phyloP scores from a whole-genome alignment of 2,113 vertebrate genomes.

The Panthera leo region DNA sequence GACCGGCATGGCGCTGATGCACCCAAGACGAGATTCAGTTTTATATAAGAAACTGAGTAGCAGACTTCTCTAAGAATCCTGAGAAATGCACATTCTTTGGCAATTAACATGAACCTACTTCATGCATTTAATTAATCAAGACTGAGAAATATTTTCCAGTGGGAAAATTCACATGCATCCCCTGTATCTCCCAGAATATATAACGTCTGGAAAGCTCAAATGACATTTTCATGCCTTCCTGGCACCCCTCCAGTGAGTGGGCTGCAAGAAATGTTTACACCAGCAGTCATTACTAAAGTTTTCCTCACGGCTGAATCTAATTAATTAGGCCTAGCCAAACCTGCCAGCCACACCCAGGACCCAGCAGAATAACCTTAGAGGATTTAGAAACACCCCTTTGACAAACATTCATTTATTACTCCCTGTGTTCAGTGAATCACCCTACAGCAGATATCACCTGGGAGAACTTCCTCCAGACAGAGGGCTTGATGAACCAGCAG shows the following conservation, averaged over 20 bases:
- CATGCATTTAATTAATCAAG: background rate
- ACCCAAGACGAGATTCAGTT: background rate
- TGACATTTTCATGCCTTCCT: background rate
- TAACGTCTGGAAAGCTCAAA: background rate
- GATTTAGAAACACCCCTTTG: slow-evolving; percentile 22
- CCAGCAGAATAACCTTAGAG: background rate
- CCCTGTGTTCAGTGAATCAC: slow-evolving; percentile 23
- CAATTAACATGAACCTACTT: background rate
- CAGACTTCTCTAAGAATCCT: background rate
- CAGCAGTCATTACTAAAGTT: slow-evolving; percentile 31
- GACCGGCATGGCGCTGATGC: no score
- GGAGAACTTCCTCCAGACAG: background rate
- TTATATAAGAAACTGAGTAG: background rate
- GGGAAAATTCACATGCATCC: background rate
- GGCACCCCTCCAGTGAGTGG: background rate
- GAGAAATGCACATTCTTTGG: background rate
- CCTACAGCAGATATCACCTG: background rate
- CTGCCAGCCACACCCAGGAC: slow-evolving; percentile 48
- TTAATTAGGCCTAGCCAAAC: slow-evolving; percentile 50
- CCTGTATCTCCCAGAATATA: background rate
- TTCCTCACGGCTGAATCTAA: slow-evolving; percentile 45
- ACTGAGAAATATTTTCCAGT: slow-evolving; percentile 19
- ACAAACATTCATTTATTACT: background rate
- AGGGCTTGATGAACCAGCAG: background rate
- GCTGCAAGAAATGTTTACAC: background rate